Evolutionary conservation across 2,888 invertebrate species (phyloP), one percentile per base, ranked within the genome.

Genomic region (Mactromeris polynyma): DNA sequence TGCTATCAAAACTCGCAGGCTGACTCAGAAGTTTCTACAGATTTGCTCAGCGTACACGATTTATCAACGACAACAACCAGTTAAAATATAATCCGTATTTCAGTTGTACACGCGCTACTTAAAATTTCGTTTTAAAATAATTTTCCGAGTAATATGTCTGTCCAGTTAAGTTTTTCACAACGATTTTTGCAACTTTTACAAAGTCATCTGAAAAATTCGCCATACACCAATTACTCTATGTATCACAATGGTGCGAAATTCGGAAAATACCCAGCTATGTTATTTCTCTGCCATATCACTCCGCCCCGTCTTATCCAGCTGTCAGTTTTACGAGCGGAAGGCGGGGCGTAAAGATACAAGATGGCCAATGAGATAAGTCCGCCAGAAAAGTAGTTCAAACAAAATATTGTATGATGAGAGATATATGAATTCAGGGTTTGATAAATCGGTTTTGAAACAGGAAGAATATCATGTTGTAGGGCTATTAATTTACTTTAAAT

Each of bases 401-500:
- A 42, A 31, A 26, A 64, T 58, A 77, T 51, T 54, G 82, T 82
- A 26, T 36, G 78, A 26, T 82, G 77, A 87, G 40, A 82, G 58
- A 84, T 83, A 42, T 69, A 46, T 46, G 64, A 69, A 83, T 83
- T 73, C 83, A 83, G 40, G n/a, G 78, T 73, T 51, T 87, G 86
- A 87, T 87, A 83, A 82, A 87, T 87, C 86, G 86, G 69, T 82
- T 87, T 87, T 69, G 77, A 82, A 87, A 54, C 73, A 38, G 85
- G 82, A 87, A 87, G 82, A 82, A 78, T 87, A 87, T 87, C 78
- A 82, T 42, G 82, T 87, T 82, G 83, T 87, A 54, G 46, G 40
- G 78, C 86, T 87, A 87, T 87, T 87, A 87, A 87, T 87, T 82
- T 40, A 82, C 77, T 77, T 78, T 77, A 87, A 87, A 87, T 83